Conservation (phyloP, 1,140 invertebrate species). For the Thrips palmi region DNA sequence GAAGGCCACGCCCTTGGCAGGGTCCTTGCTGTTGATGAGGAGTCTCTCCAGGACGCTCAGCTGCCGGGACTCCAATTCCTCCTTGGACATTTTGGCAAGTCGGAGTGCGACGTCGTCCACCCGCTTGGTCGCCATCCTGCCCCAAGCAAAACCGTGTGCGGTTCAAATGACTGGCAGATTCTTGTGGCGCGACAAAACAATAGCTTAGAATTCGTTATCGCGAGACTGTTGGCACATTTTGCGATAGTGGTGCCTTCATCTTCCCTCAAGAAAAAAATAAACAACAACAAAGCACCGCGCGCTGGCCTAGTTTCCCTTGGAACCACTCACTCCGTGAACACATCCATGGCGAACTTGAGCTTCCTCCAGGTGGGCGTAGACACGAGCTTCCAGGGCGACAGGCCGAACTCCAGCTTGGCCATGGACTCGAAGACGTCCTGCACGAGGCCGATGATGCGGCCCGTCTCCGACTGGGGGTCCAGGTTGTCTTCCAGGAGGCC, state of each 20-base stretch:
- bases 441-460: conserved; percentile 35
- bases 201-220: no score
- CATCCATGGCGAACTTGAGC: conserved; percentile 26
- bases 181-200: no score
- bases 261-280: no score
- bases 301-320: no score
- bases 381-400: conserved; percentile 39
- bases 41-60: conserved; percentile 32
- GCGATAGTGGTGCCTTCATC: no score
- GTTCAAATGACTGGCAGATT: no score
- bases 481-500: conserved; percentile 33
- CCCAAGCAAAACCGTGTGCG: no score
- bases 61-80: conserved; percentile 17
- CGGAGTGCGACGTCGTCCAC: no score
- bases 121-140: no score
- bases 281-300: no score
- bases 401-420: conserved; percentile 36
- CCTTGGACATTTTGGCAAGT: conserved; percentile 6
- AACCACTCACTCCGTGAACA: no score
- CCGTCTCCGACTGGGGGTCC: conserved; percentile 29
- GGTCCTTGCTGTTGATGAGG: conserved; percentile 24
- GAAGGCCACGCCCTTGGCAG: conserved; percentile 40
- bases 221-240: no score
- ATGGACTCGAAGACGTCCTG: conserved; percentile 35
- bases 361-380: conserved; percentile 33